These are phyloP conservation scores for Hydroisotoma schaefferi DNA, from an alignment of 2,888 invertebrate genomes.

Conservation along the genomic window DNA sequence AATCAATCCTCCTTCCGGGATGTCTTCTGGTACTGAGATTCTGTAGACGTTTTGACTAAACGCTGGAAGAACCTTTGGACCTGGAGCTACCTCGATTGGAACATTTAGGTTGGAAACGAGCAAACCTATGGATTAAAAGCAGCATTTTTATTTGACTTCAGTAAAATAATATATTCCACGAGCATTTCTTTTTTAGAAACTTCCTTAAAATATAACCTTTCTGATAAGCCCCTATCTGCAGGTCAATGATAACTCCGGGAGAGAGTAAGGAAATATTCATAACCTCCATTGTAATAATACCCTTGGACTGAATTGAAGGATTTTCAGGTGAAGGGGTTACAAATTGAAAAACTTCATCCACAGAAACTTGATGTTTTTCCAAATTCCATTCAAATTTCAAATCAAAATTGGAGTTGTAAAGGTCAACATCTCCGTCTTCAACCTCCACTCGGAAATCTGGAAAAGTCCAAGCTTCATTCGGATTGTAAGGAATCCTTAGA, in stretches of 20 bases:
- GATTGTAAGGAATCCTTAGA: constrained; percentile 42
- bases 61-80: constrained; percentile 49
- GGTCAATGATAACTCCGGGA: constrained; percentile 44
- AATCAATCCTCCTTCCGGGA: constrained; percentile 50
- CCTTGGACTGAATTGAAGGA: constrained; percentile 43
- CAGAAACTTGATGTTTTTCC: constrained; percentile 22
- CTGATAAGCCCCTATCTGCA: constrained; percentile 46
- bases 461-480: constrained; percentile 41
- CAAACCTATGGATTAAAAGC: too few relatives aligned
- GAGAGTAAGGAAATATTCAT: constrained; percentile 42
- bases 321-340: constrained; percentile 41
- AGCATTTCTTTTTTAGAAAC: too few relatives aligned
- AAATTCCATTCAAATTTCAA: constrained; percentile 43
- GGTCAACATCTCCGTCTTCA: constrained; percentile 44
- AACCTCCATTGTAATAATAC: constrained; percentile 45
- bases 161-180: too few relatives aligned
- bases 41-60: constrained; percentile 66
- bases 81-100: constrained; percentile 43
- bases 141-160: too few relatives aligned
- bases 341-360: constrained; percentile 43
- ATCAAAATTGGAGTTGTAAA: constrained; percentile 37
- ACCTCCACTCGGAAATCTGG: constrained; percentile 45
- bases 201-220: too few relatives aligned
- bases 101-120: constrained; percentile 43
- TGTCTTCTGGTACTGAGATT: constrained; percentile 72